Conservation (phyloP, 2,113 vertebrate genomes). For the Pelmatolapia mariae region DNA sequence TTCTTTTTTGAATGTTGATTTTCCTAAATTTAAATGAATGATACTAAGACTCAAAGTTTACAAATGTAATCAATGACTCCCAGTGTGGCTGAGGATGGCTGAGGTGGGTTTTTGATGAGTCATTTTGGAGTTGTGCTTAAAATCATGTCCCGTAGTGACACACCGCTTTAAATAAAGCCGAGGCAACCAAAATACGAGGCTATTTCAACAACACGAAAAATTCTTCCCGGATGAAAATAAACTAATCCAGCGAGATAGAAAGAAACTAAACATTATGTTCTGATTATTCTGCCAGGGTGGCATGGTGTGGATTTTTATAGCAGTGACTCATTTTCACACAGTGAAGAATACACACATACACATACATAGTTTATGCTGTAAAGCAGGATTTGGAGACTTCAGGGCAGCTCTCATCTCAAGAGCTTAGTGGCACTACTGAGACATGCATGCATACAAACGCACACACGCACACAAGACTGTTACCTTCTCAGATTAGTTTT, state of each 20-base stretch:
- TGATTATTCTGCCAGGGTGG: conserved; percentile 47
- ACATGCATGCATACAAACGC: background rate
- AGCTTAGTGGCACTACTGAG: conserved; percentile 52
- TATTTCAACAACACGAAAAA: conserved; percentile 17
- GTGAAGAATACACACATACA: conserved; percentile 11
- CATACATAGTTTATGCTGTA: background rate
- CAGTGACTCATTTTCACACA: conserved; percentile 55
- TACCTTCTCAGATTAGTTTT: conserved; percentile 38
- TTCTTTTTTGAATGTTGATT: background rate
- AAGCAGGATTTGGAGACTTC: conserved; percentile 46
- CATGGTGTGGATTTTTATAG: conserved; percentile 59
- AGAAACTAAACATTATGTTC: conserved; percentile 56
- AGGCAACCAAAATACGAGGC: background rate
- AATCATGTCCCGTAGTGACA: background rate
- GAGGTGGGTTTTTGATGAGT: conserved; percentile 20
- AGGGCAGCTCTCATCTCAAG: conserved; percentile 39
- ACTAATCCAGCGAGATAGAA: conserved; percentile 54
- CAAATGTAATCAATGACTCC: background rate
- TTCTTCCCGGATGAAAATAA: conserved; percentile 43
- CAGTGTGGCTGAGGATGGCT: background rate
- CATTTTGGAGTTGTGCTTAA: conserved; percentile 10
- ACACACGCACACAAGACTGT: background rate
- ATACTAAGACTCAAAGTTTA: background rate
- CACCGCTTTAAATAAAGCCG: conserved; percentile 28
- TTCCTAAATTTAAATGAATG: background rate